Evolutionary conservation across 1,140 invertebrate genomes (phyloP).

Genomic region (Meloidogyne exigua): DNA sequence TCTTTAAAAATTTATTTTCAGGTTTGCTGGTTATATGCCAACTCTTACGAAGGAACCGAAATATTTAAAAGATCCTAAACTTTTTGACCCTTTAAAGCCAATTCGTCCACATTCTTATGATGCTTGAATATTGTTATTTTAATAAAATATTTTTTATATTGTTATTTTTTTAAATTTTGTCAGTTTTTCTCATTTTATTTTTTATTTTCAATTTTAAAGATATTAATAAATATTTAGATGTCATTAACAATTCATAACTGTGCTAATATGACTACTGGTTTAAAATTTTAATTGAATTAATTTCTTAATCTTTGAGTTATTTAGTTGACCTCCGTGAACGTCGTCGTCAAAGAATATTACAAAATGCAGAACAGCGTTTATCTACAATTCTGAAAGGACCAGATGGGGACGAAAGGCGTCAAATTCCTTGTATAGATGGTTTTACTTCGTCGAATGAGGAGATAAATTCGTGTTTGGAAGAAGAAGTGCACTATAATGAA

Average conservation of each 20-base stretch:
- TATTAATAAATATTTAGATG: constrained; percentile 1
- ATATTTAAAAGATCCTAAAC: constrained; percentile 78
- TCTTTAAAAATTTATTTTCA: not conserved
- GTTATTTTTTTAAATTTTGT: not conserved
- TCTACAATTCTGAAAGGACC: constrained; percentile 26
- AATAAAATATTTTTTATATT: constrained; percentile 5
- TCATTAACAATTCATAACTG: constrained; percentile 22
- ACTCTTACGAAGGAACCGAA: constrained; percentile 74
- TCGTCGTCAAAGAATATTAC: constrained; percentile 31
- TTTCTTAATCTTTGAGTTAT: not conserved
- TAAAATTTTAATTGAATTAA: not conserved
- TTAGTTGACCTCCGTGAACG: constrained; percentile 28
- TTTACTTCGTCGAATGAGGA: not conserved
- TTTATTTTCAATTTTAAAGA: not conserved
- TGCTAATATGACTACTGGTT: not conserved
- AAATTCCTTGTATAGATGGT: constrained; percentile 26
- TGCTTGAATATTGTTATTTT: constrained; percentile 31
- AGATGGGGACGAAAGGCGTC: constrained; percentile 22
- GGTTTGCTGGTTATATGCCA: constrained; percentile 72
- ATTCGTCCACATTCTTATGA: constrained; percentile 72
- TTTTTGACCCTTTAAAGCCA: constrained; percentile 81
- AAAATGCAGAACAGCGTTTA: constrained; percentile 28
- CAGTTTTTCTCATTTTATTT: not conserved
- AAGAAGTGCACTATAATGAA: not conserved
- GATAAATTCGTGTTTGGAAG: not conserved